Conservation (phyloP, 1,140 invertebrate species). For the Lysiphlebus fabarum region DNA sequence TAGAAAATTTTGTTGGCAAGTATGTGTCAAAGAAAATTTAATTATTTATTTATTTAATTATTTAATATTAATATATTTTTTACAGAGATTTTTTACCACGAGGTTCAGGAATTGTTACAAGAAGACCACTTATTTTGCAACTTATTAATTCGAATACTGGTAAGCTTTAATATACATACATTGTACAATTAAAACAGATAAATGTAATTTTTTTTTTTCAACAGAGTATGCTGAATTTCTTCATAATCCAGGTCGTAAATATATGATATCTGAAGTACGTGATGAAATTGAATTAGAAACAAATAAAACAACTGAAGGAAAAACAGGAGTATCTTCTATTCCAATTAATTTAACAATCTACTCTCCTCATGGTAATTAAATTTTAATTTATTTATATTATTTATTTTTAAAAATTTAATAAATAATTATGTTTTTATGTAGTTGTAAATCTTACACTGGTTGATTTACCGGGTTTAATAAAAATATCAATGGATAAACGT, state of each 20-base stretch:
- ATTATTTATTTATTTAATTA: too few species aligned
- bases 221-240: slow-evolving; percentile 97
- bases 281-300: slow-evolving; percentile 98
- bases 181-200: background rate
- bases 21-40: slow-evolving; percentile 61
- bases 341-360: slow-evolving; percentile 98
- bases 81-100: slow-evolving; percentile 91
- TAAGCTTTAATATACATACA: slow-evolving; percentile 49
- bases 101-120: slow-evolving; percentile 96
- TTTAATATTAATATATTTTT: slow-evolving; percentile 9
- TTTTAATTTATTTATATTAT: too few species aligned
- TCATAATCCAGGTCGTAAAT: slow-evolving; percentile 97
- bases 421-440: too few species aligned
- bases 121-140: slow-evolving; percentile 95
- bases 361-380: slow-evolving; percentile 76
- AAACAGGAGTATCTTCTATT: slow-evolving; percentile 97
- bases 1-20: slow-evolving; percentile 99
- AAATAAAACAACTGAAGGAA: slow-evolving; percentile 91
- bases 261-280: slow-evolving; percentile 93
- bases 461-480: slow-evolving; percentile 92
- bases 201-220: slow-evolving; percentile 35
- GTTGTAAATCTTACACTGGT: slow-evolving; percentile 91
- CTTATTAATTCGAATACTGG: slow-evolving; percentile 84
- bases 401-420: too few species aligned
- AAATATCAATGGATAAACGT: slow-evolving; percentile 94